Base-by-base conservation (phyloP, 1,140 invertebrate genomes). In the Rhagoletis zephyria region DNA sequence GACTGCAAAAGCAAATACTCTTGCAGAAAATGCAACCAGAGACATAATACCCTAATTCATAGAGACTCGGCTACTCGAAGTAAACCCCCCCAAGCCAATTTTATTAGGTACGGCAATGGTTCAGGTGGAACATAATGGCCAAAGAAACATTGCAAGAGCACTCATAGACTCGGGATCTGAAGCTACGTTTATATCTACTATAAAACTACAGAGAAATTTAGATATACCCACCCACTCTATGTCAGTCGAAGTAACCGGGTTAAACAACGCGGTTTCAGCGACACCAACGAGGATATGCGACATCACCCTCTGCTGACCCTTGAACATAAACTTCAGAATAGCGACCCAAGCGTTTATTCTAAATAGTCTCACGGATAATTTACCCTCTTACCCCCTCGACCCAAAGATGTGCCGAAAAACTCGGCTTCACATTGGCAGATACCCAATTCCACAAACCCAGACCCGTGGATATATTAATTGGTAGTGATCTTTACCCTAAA, bases 351-450 rank as follows among this genome's bases (percentile, higher is more conserved):
- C 51, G 3, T 61, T 40, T 85, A 42, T 60, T 30, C n/a, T 85
- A 40, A 85, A 85, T 12, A 85, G 42, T 7, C 40, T 85, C 48
- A 40, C 51, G 6, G 56, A 60, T 30, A 85, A 85, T 61, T 85
- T 85, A 19, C 81, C 56, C 30, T 12, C 51, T 19, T 16, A 61
- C 7, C 19, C n/a, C 1, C 19, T 12, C 16, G 19, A 30, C 51
- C 4, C 16, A 59, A 30, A 40, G 40, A 30, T 30, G 30, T 30
- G 30, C 30, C 30, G 30, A 30, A 30, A 30, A 30, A 30, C 77
- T 85, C 48, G 48, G 51, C n/a, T 59, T 85, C 30, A 56, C 6
- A 10, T 56, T 60, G 59, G 59, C 51, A 19, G 48, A 60, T 14
- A 30, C n/a, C 19, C 12, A 59, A 12, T 59, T 30, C 30, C 6